Base-by-base conservation (phyloP, 2,888 invertebrate species). In the Aspidapion aeneum region DNA sequence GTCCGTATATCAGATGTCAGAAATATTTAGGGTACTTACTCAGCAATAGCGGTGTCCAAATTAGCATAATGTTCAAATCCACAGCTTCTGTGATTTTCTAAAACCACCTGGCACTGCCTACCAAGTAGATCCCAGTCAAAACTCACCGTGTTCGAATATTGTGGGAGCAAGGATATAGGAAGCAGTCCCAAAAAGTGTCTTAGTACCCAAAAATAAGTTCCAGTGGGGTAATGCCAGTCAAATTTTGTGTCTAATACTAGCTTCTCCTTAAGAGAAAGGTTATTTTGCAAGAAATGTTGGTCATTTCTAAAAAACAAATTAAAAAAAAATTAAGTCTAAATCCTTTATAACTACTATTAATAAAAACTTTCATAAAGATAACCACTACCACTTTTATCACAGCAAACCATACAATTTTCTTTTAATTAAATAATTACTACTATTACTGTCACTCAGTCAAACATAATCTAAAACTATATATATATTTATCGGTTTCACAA, bases 181-280 rank as follows among this genome's bases (percentile, higher is more conserved):
- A 74, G 63, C 35, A 72, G 61, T 16, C 73, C 74, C 54, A 74
- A 60, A 62, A 74, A 74, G 60, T 74, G 74, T 57, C 72, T 65
- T 19, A 74, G 66, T 16, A 72, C 49, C 74, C 73, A 74, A 50
- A 72, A 69, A 67, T 70, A 72, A 1, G 67, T 63, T 22, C 68
- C 69, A 17, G 72, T 61, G n/a, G 64, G 19, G 49, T 55, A 64
- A n/a, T 51, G 57, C 21, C 63, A 64, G 49, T 62, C 62, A 35
- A 58, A 62, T 48, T 66, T 57, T 52, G 56, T 59, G 48, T 63
- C 64, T 21, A 61, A 61, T 18, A 71, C 67, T 21, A 73, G 56
- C 56, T 21, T 68, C 49, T 72, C 65, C 55, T 72, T 73, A 48
- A 73, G 63, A 17, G 65, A 48, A 0, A 73, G 58, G 17, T 68